Evolutionary conservation across 1,140 invertebrate genomes (phyloP).

Genomic region (Drosophila triauraria): DNA sequence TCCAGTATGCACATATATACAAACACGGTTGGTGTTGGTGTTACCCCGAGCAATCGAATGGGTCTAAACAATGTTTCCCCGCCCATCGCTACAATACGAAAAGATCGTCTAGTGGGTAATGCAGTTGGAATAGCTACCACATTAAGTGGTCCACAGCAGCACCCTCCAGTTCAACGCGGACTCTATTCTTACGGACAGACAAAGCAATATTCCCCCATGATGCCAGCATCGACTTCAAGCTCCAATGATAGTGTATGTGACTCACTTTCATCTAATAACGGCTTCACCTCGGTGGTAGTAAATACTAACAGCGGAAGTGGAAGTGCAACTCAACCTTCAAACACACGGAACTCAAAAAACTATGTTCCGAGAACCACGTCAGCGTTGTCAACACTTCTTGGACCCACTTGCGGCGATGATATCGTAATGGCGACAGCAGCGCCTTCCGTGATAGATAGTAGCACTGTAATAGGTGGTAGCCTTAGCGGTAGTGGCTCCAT

Average conservation of each 20-base stretch:
- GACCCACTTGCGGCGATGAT: slow-evolving; percentile 75
- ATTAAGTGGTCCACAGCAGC: slow-evolving; percentile 64
- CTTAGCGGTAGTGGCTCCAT: slow-evolving; percentile 65
- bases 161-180: slow-evolving; percentile 75
- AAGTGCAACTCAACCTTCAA: slow-evolving; percentile 50
- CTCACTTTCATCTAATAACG: slow-evolving; percentile 86
- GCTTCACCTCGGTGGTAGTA: slow-evolving; percentile 40
- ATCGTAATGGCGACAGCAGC: slow-evolving; percentile 74
- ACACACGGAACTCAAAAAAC: slow-evolving; percentile 60
- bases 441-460: slow-evolving; percentile 63
- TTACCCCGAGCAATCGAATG: slow-evolving; percentile 47
- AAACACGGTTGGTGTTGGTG: slow-evolving; percentile 33
- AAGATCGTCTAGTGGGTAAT: slow-evolving; percentile 61
- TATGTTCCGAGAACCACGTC: slow-evolving; percentile 62
- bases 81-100: slow-evolving; percentile 69
- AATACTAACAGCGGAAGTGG: slow-evolving; percentile 44
- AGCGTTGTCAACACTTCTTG: slow-evolving; percentile 69
- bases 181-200: slow-evolving; percentile 68
- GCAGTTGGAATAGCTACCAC: slow-evolving; percentile 20
- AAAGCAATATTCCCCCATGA: slow-evolving; percentile 75
- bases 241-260: slow-evolving; percentile 90
- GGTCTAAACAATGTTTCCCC: slow-evolving; percentile 77
- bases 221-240: slow-evolving; percentile 87
- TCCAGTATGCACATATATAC: slow-evolving; percentile 69
- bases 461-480: slow-evolving; percentile 20